These are phyloP conservation scores for Dipus sagitta DNA, from an alignment of 2,797 vertebrate species.

Conservation along the genomic window DNA sequence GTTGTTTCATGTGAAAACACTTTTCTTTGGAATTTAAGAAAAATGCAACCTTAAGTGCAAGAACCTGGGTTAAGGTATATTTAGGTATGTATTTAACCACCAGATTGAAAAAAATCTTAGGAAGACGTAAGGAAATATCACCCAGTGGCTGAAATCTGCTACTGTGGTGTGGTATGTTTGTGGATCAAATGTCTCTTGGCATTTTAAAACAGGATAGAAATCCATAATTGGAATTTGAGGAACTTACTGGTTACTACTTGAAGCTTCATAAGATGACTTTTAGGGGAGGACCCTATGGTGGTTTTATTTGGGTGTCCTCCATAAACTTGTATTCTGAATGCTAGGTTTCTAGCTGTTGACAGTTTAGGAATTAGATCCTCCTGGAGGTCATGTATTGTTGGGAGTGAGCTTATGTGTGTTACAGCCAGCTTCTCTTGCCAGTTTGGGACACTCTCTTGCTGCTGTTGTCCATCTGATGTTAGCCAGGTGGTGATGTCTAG, in stretches of 20 bases:
- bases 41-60: neutral
- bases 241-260: neutral
- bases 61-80: neutral
- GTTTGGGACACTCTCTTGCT: too few species aligned
- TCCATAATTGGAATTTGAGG: neutral
- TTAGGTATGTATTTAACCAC: neutral
- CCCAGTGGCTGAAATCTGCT: neutral
- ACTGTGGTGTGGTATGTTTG: neutral
- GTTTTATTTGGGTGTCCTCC: too few species aligned
- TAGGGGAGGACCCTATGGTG: neutral
- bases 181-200: neutral
- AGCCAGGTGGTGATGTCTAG: too few species aligned
- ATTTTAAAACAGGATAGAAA: neutral
- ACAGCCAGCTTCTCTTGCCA: too few species aligned
- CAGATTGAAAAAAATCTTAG: neutral
- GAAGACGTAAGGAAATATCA: neutral
- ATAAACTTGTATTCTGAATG: too few species aligned
- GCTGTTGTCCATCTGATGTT: too few species aligned
- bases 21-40: constrained; percentile 36
- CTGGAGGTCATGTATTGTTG: too few species aligned
- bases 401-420: too few species aligned
- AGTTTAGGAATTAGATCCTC: too few species aligned
- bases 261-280: neutral
- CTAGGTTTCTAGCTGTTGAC: too few species aligned
- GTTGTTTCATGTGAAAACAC: neutral